phyloP scores from a whole-genome alignment of 1,140 invertebrate genomes.

The Aphidius ervi region DNA sequence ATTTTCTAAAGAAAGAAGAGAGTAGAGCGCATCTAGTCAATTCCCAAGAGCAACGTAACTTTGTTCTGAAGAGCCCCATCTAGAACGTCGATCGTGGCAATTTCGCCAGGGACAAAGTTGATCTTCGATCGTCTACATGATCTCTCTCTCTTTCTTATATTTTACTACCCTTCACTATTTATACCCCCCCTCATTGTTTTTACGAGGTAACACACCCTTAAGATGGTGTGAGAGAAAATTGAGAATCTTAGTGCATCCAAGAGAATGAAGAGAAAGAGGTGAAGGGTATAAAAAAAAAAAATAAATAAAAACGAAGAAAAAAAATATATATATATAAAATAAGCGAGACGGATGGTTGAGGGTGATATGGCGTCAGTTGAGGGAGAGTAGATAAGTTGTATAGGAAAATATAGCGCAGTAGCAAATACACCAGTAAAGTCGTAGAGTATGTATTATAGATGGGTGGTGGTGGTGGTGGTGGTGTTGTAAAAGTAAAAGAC shows the following conservation, averaged over 20 bases:
- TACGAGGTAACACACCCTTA: constrained; percentile 19
- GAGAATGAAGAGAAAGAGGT: neutral
- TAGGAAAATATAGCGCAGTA: neutral
- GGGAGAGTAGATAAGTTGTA: constrained; percentile 3
- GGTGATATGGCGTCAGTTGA: constrained; percentile 14
- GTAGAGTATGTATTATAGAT: neutral
- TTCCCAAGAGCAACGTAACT: constrained; percentile 19
- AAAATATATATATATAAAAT: neutral
- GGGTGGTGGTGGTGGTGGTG: constrained; percentile 6
- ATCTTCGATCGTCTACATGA: constrained; percentile 18
- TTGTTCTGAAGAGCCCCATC: constrained; percentile 19
- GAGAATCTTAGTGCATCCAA: neutral
- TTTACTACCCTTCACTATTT: neutral
- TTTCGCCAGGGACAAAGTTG: constrained; percentile 23
- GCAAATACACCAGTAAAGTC: neutral
- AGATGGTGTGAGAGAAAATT: constrained; percentile 3
- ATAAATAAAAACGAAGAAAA: too few relatives aligned
- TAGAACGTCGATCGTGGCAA: constrained; percentile 19
- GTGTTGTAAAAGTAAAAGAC: too few relatives aligned
- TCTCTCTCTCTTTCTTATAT: too few relatives aligned
- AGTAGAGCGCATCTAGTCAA: constrained; percentile 11
- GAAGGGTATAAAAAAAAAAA: neutral
- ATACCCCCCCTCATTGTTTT: constrained; percentile 21
- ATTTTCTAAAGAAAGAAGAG: constrained; percentile 8
- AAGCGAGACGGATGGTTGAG: constrained; percentile 16